A percentile compares a stretch with the other conserved stretches of the same genome.
phyloP scores from a whole-genome alignment of 2,113 vertebrate species.

The Hypomesus transpacificus region DNA sequence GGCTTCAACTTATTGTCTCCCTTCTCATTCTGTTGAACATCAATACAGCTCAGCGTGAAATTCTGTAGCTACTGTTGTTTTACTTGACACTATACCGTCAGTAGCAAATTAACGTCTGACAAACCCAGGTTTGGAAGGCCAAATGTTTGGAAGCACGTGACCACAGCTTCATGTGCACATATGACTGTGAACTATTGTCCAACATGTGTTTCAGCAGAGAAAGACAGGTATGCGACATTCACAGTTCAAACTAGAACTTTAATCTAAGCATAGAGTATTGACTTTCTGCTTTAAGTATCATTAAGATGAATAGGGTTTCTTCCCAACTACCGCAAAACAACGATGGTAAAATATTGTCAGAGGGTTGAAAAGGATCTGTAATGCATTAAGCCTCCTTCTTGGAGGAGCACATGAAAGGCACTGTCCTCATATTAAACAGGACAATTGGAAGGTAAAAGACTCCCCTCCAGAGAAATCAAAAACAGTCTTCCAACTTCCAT shows the following conservation, averaged over 20 bases:
- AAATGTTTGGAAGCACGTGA: constrained; percentile 1
- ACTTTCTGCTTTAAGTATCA: constrained; percentile 31
- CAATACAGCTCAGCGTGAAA: neutral
- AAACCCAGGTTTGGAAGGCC: neutral
- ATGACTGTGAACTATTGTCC: neutral
- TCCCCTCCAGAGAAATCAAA: constrained; percentile 61
- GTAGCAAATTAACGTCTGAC: neutral
- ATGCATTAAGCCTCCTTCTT: constrained; percentile 56
- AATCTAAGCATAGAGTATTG: constrained; percentile 21
- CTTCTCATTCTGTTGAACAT: neutral
- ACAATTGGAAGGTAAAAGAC: constrained; percentile 43
- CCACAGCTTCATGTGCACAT: constrained; percentile 9
- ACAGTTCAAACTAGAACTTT: constrained; percentile 7
- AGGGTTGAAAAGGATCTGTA: constrained; percentile 61
- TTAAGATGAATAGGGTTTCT: constrained; percentile 52
- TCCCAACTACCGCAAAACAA: constrained; percentile 42
- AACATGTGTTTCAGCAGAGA: neutral
- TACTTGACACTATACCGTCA: neutral
- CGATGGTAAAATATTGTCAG: constrained; percentile 55
- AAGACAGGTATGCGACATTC: constrained; percentile 2
- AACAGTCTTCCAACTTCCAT: constrained; percentile 53
- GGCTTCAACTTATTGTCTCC: neutral
- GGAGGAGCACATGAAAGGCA: constrained; percentile 62
- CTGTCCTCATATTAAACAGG: constrained; percentile 44
- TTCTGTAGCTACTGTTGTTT: neutral